Percentiles rank a stretch among this genome's conserved stretches.
Evolutionary conservation across 1,140 invertebrate species (phyloP).

Genomic region (Pseudomyrmex dendroicus): DNA sequence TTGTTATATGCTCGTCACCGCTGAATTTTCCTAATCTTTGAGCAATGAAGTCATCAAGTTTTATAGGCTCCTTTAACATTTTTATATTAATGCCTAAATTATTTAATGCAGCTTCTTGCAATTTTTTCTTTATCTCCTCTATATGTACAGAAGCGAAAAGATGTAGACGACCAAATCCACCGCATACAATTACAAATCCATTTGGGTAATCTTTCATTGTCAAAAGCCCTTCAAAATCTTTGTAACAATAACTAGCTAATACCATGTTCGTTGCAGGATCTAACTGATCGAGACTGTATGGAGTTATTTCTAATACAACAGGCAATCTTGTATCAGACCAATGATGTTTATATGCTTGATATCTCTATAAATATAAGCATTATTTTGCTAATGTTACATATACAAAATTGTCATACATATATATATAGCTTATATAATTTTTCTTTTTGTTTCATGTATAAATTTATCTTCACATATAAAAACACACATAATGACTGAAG

Average conservation of each 20-base stretch:
- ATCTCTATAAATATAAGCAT: conserved; percentile 88
- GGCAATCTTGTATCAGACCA: conserved; percentile 97
- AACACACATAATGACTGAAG: background rate
- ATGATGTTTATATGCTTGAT: conserved; percentile 96
- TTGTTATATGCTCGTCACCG: conserved; percentile 94
- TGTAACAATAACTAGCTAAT: conserved; percentile 95
- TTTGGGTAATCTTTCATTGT: conserved; percentile 90
- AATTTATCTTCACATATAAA: no score
- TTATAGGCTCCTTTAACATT: conserved; percentile 93
- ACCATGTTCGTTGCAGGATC: conserved; percentile 93
- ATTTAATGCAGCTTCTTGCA: conserved; percentile 91
- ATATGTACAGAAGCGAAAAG: conserved; percentile 94
- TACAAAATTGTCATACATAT: conserved; percentile 24
- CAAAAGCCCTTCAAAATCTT: conserved; percentile 94
- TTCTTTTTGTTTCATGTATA: conserved; percentile 15
- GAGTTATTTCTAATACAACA: conserved; percentile 94
- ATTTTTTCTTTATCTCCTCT: conserved; percentile 94
- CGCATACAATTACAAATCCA: conserved; percentile 95
- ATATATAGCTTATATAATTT: background rate
- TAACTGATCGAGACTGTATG: conserved; percentile 95
- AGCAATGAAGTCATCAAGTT: conserved; percentile 93
- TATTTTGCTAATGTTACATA: conserved; percentile 9
- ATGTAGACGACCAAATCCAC: conserved; percentile 95
- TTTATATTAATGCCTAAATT: conserved; percentile 94
- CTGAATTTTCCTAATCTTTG: conserved; percentile 95